phyloP scores from a whole-genome alignment of 2,797 vertebrate genomes.

The Aselliscus stoliczkanus region DNA sequence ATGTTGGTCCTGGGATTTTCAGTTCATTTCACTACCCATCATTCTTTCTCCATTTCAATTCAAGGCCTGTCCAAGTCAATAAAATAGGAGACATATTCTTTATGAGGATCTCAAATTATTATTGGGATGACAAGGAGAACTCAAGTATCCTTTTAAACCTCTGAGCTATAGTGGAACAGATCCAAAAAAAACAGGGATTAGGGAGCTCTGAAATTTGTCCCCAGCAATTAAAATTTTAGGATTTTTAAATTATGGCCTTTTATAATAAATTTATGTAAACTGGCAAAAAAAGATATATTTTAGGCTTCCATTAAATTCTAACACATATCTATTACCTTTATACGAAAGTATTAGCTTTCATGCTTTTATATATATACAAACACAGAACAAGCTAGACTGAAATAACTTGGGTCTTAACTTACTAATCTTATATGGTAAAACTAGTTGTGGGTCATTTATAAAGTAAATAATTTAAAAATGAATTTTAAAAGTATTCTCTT shows the following conservation, averaged over 20 bases:
- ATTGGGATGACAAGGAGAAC: neutral
- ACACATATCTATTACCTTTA: slow-evolving; percentile 43
- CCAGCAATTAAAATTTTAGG: slow-evolving; percentile 33
- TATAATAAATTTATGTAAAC: slow-evolving; percentile 31
- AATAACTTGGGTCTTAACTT: slow-evolving; percentile 44
- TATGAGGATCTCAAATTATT: slow-evolving; percentile 31
- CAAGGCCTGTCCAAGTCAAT: slow-evolving; percentile 25
- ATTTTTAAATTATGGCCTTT: slow-evolving; percentile 56
- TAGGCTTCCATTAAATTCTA: slow-evolving; percentile 16
- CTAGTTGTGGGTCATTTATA: slow-evolving; percentile 41
- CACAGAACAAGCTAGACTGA: neutral
- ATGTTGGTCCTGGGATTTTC: neutral
- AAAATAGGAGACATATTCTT: neutral
- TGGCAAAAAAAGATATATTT: neutral
- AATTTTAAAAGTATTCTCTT: slow-evolving; percentile 40
- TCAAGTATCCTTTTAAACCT: slow-evolving; percentile 32
- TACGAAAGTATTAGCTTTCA: slow-evolving; percentile 43
- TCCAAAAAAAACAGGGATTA: slow-evolving; percentile 51
- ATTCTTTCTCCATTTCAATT: slow-evolving; percentile 27
- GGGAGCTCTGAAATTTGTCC: neutral
- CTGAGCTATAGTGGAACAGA: neutral
- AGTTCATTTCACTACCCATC: neutral
- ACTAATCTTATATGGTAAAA: slow-evolving; percentile 44
- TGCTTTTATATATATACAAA: neutral
- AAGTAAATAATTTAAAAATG: slow-evolving; percentile 43